Base-by-base conservation (phyloP, 2,888 invertebrate species). In the Drosophila emarginata region DNA sequence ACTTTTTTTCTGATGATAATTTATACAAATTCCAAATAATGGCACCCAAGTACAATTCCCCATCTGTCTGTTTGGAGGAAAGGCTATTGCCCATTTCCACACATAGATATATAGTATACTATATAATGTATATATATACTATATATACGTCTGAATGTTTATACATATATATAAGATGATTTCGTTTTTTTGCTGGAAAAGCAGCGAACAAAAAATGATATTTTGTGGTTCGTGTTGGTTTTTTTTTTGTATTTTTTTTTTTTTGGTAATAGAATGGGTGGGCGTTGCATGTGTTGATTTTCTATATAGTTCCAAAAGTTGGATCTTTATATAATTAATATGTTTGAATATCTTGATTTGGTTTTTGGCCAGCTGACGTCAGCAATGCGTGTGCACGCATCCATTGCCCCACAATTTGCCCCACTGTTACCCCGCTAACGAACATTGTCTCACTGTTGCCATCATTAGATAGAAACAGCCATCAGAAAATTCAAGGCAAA, bases 401-500 rank as follows among this genome's bases (percentile, higher is more conserved):
- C n/a, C 26, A 52, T 52, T 23, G 15, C 14, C 21, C 18, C 14
- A 23, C 18, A 32, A 52, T 52, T 23, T n/a, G 6, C 6, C 52
- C 11, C 26, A 52, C 26, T 26, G 6, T 26, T 26, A 28, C 28
- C 23, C 26, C 23, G 50, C 32, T 11, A 12, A 50, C 50, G 11
- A 18, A 12, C 9, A 12, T 12, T 45, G 45, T 11, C 12, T 21
- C 45, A 45, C 11, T 14, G 39, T 39, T 59, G 32, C 32, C 32
- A 57, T 51, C 56, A 40, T 40, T 52, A 56, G 32, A 39, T 21
- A 15, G 57, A 58, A 66, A 62, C 45, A 12, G 40, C 18, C 40
- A 39, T n/a, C 23, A 26, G 26, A 40, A 70, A 45, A 81, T 83
- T 83, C 82, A 83, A 83, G 82, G 82, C 82, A 56, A 82, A 75